phyloP scores from a whole-genome alignment of 2,888 invertebrate genomes.

The Melanchra persicariae region DNA sequence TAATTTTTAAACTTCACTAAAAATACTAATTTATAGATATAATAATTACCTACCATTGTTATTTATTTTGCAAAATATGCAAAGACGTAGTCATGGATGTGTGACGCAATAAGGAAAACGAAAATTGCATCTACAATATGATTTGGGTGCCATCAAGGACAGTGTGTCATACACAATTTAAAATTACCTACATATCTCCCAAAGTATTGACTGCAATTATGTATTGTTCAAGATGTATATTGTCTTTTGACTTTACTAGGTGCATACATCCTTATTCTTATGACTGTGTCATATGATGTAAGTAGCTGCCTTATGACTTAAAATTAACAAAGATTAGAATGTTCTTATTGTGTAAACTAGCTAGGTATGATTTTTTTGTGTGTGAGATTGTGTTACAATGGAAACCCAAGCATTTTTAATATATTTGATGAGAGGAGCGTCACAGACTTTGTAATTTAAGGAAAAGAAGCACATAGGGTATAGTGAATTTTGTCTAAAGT shows the following conservation, averaged over 20 bases:
- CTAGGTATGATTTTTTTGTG: neutral
- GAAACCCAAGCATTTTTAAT: neutral
- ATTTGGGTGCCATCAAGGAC: neutral
- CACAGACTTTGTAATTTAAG: neutral
- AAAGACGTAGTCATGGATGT: conserved; percentile 10
- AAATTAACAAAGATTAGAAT: neutral
- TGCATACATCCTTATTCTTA: neutral
- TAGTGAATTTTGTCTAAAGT: neutral
- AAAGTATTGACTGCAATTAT: neutral
- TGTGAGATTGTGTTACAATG: too few relatives aligned
- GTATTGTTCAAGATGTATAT: neutral
- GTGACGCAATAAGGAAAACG: neutral
- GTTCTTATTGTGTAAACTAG: neutral
- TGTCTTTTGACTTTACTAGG: neutral
- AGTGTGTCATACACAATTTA: neutral
- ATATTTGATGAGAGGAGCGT: neutral
- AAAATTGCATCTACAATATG: neutral
- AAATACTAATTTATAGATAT: too few relatives aligned
- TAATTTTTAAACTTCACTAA: too few relatives aligned
- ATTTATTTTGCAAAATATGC: conserved; percentile 12
- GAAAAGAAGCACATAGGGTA: neutral
- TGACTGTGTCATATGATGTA: neutral
- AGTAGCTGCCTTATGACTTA: neutral
- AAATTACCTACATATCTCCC: neutral
- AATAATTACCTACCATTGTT: too few relatives aligned